A percentile compares a stretch with the other conserved stretches of the same genome.
Conservation (phyloP, 2,113 vertebrate genomes). For the Smithornis capensis region DNA sequence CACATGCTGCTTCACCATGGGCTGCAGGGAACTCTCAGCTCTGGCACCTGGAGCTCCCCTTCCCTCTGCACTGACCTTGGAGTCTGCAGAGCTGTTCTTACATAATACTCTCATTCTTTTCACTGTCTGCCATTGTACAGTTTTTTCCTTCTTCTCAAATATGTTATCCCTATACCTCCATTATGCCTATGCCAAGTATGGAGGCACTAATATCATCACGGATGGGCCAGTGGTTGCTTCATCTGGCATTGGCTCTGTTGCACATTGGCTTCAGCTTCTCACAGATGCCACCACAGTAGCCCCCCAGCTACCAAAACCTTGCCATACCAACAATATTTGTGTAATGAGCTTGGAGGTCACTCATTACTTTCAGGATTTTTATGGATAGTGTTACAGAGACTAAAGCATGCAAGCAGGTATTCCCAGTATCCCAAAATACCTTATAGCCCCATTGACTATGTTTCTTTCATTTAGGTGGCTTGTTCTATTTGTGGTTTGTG, state of each 20-base stretch:
- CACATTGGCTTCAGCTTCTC: neutral
- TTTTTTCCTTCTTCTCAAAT: neutral
- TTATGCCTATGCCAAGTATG: neutral
- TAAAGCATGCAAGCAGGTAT: neutral
- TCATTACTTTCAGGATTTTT: neutral
- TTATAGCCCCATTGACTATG: neutral
- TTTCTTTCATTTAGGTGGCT: neutral
- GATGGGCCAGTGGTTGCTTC: fast-evolving
- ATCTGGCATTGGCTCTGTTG: neutral
- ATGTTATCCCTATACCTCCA: neutral
- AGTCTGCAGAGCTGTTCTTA: neutral
- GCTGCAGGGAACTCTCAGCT: neutral
- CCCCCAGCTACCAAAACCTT: neutral
- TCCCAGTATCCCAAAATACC: neutral
- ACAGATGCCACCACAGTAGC: neutral
- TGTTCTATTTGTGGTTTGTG: neutral
- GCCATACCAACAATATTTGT: neutral
- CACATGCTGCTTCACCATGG: neutral
- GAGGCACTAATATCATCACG: neutral
- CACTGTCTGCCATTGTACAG: neutral
- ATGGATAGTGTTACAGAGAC: neutral
- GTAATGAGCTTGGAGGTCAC: neutral
- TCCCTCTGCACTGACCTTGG: neutral
- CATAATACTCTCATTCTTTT: neutral
- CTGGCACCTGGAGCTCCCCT: neutral